Base-by-base conservation (phyloP, 1,140 invertebrate genomes). In the Probaryconus sp. region DNA sequence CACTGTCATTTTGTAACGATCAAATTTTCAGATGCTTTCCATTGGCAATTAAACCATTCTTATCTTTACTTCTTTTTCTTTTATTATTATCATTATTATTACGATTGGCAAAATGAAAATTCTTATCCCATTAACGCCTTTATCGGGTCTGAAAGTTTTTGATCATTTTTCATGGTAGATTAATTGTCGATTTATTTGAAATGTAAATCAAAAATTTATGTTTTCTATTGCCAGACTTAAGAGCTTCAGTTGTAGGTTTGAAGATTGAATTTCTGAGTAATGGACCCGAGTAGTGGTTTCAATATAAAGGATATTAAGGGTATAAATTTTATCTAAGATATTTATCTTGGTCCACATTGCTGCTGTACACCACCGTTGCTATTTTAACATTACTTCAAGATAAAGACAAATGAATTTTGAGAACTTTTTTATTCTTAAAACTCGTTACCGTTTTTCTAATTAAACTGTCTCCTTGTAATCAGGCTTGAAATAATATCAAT, bases 231-330 rank as follows among this genome's bases (percentile, higher is more conserved):
- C 28, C n/a, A 48, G 5, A 31, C 35, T 35, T 38, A 43, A 60
- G 24, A 48, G 13, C 21, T 17, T 10, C 28, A 9, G 28, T 47
- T 45, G 31, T 40, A 30, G 56, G 14, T 16, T 45, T 58, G 16
- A 30, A 65, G 38, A 60, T 60, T 60, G 28, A 28, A 53, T 43
- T 50, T 64, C 38, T 64, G 40, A 58, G 53, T 65, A 69, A 69
- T 69, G 51, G 45, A 51, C 30, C 43, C 16, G 55, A 64, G 58
- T 31, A 43, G 37, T 47, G 24, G 48, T 67, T 73, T 48, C 48
- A 55, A 74, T 45, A 68, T 45, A 56, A 56, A 40, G 9, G 50
- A 63, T 56, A 67, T 64, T 61, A 38, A 55, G 21, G 56, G 17
- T 35, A 40, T 51, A 65, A 73, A 69, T 69, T 51, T 60, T n/a